Conservation (phyloP, 1,140 invertebrate genomes). For the Camponotus floridanus region DNA sequence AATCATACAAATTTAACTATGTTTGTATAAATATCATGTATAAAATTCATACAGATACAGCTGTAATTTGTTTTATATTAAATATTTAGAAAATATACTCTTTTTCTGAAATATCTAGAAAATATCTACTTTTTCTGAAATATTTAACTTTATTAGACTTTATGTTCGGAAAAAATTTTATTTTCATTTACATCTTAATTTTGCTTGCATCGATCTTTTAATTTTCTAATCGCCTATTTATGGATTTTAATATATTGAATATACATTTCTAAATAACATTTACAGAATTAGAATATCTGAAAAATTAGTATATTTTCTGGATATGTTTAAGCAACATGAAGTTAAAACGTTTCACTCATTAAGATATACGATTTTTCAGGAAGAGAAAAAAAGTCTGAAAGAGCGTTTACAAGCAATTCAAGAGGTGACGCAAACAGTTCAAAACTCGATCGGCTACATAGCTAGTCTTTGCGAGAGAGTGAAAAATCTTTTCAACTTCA, state of each 20-base stretch:
- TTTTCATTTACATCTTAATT: neutral
- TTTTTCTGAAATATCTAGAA: no score
- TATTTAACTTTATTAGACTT: no score
- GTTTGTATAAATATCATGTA: neutral
- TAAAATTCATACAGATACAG: neutral
- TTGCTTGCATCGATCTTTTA: neutral
- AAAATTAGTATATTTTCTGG: neutral
- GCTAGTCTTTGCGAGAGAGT: conserved; percentile 96
- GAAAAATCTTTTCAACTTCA: conserved; percentile 99
- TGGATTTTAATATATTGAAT: neutral
- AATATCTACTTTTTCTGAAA: no score
- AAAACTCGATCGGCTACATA: conserved; percentile 97
- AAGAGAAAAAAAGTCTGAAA: conserved; percentile 98
- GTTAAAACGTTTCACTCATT: neutral
- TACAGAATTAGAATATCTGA: neutral
- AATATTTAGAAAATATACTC: neutral
- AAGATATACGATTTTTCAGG: conserved; percentile 86
- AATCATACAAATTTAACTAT: conserved; percentile 5
- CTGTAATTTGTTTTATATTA: neutral
- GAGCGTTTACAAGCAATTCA: conserved; percentile 97
- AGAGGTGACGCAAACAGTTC: conserved; percentile 97
- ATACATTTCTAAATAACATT: neutral
- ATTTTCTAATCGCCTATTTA: neutral
- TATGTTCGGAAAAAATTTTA: neutral
- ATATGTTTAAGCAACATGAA: neutral